Percentiles rank a stretch among this genome's conserved stretches.
phyloP scores from a whole-genome alignment of 2,797 vertebrate species.

The Dicrostonyx torquatus region DNA sequence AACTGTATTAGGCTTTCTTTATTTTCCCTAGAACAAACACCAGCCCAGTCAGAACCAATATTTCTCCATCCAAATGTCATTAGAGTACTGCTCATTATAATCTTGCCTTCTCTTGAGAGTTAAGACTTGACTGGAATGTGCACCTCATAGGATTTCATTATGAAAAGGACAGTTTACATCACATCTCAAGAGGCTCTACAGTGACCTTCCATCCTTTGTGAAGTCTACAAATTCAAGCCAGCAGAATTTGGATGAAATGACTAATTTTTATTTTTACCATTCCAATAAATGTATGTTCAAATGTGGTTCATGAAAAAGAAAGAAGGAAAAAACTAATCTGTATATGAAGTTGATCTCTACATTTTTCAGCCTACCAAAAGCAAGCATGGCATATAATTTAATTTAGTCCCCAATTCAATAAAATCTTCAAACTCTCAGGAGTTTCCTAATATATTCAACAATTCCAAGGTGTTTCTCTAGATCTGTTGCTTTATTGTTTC shows the following conservation, averaged over 20 bases:
- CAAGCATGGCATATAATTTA: not conserved
- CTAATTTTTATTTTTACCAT: slow-evolving; percentile 3
- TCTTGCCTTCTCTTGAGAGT: not conserved
- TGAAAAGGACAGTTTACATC: not conserved
- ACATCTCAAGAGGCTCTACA: not conserved
- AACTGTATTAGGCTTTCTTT: too few relatives aligned
- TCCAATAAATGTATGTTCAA: not conserved
- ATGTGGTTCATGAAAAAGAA: not conserved
- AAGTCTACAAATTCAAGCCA: not conserved
- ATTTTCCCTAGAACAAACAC: not conserved
- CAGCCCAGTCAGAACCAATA: not conserved
- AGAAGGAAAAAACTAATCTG: not conserved
- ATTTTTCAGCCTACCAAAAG: slow-evolving; percentile 8
- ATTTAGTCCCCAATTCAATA: not conserved
- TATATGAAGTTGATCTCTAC: not conserved
- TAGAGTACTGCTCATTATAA: not conserved
- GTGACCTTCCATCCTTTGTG: not conserved
- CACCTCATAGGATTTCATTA: not conserved
- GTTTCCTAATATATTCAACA: not conserved
- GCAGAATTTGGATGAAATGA: slow-evolving; percentile 34
- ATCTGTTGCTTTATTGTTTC: slow-evolving; percentile 59
- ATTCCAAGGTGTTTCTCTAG: slow-evolving; percentile 67
- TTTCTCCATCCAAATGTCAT: not conserved
- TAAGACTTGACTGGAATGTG: not conserved
- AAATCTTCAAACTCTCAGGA: not conserved